phyloP scores from a whole-genome alignment of 2,797 vertebrate genomes.

The Sandelia bainsii region DNA sequence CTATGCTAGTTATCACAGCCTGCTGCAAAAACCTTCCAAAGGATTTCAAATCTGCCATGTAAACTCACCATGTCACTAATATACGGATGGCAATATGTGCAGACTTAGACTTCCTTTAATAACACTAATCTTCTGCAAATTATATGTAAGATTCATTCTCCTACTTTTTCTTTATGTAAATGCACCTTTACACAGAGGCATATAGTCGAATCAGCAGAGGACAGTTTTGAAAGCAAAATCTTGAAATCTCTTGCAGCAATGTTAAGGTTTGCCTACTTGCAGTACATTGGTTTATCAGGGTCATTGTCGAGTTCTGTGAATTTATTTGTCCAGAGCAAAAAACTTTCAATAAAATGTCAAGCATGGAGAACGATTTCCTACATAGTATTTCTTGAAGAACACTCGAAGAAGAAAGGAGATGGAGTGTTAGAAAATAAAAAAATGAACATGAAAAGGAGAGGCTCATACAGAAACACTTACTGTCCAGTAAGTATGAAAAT shows the following conservation, averaged over 20 bases:
- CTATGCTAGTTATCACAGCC: slow-evolving; percentile 12
- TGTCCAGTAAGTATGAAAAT: neutral
- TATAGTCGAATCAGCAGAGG: too few species aligned
- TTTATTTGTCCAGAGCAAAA: slow-evolving; percentile 19
- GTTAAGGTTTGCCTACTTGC: neutral
- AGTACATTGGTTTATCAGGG: neutral
- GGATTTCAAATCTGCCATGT: neutral
- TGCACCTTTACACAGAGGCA: too few species aligned
- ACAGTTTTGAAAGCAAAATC: neutral
- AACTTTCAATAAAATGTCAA: slow-evolving; percentile 4
- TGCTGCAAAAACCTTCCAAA: slow-evolving; percentile 16
- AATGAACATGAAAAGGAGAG: neutral
- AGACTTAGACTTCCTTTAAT: neutral
- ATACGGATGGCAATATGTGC: neutral
- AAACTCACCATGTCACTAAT: slow-evolving; percentile 13
- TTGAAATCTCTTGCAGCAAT: neutral
- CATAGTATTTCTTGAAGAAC: neutral
- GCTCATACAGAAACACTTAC: too few species aligned
- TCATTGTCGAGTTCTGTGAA: slow-evolving; percentile 8
- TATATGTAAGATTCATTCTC: neutral
- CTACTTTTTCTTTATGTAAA: neutral
- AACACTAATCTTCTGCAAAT: neutral
- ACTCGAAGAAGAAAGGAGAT: slow-evolving; percentile 1
- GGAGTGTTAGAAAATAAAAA: too few species aligned
- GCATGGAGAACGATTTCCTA: slow-evolving; percentile 1